Evolutionary conservation across 2,113 vertebrate species (phyloP).

Genomic region (Pseudorhombus dupliciocellatus): DNA sequence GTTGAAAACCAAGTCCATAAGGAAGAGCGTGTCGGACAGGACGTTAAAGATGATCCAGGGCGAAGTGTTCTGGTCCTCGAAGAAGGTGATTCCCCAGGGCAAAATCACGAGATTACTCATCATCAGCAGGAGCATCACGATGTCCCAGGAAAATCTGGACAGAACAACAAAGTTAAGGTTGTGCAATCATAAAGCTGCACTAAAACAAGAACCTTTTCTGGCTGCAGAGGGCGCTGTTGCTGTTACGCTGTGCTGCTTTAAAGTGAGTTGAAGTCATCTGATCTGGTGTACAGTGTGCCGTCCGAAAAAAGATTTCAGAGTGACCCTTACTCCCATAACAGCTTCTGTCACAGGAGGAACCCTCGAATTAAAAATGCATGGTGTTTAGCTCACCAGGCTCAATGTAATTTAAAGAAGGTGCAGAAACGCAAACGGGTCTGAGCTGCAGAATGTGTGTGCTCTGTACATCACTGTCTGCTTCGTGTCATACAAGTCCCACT

Average conservation of each 20-base stretch:
- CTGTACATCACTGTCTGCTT: slow-evolving; percentile 12
- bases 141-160: slow-evolving; percentile 83
- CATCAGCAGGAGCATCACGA: slow-evolving; percentile 84
- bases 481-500: slow-evolving; percentile 24
- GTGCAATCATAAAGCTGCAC: not conserved
- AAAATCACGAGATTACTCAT: slow-evolving; percentile 84
- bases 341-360: slow-evolving; percentile 36
- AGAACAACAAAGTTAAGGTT: slow-evolving; percentile 5
- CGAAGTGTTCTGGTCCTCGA: slow-evolving; percentile 81
- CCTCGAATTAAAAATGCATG: slow-evolving; percentile 47
- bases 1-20: slow-evolving; percentile 81
- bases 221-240: too few species aligned
- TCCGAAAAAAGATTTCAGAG: slow-evolving; percentile 14
- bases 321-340: slow-evolving; percentile 22
- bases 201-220: not conserved
- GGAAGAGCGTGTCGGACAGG: slow-evolving; percentile 82
- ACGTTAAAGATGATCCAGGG: slow-evolving; percentile 84
- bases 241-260: too few species aligned
- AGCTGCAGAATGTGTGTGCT: not conserved
- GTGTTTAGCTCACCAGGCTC: not conserved
- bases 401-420: not conserved
- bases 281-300: not conserved
- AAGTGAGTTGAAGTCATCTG: slow-evolving; percentile 19
- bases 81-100: slow-evolving; percentile 85
- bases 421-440: not conserved